Conservation (phyloP, 2,113 vertebrate species). For the Typhlomys cinereus region DNA sequence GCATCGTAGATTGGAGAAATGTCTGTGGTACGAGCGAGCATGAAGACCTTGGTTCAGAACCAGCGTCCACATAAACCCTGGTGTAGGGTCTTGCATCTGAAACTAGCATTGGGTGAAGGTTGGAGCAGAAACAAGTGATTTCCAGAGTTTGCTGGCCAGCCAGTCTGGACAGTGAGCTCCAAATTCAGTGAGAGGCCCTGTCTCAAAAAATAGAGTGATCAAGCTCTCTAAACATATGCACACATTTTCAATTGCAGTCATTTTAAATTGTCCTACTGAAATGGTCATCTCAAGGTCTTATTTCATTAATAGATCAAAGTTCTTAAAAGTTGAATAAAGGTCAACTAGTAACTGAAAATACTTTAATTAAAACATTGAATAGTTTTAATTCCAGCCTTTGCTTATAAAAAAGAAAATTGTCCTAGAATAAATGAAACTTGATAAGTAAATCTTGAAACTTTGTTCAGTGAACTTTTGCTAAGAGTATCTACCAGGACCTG, state of each 20-base stretch:
- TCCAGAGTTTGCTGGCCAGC: neutral
- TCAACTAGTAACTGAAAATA: neutral
- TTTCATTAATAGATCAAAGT: neutral
- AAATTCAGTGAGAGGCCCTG: neutral
- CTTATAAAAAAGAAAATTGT: neutral
- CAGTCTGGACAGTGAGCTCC: neutral
- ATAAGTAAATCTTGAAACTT: slow-evolving; percentile 36
- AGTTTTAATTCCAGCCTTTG: slow-evolving; percentile 19
- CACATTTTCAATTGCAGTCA: neutral
- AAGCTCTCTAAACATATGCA: neutral
- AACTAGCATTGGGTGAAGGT: too few species aligned
- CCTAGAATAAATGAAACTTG: neutral
- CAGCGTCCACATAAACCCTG: neutral
- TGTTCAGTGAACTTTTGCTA: neutral
- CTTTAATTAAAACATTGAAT: neutral
- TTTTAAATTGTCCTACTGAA: slow-evolving; percentile 29
- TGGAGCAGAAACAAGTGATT: neutral
- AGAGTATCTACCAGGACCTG: neutral
- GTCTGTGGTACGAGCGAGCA: neutral
- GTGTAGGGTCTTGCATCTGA: too few species aligned
- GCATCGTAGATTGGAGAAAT: neutral
- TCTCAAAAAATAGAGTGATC: neutral
- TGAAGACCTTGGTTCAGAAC: neutral
- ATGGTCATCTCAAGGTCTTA: neutral
- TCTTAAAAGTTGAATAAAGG: slow-evolving; percentile 43